A percentile compares a stretch with the other conserved stretches of the same genome.
Conservation (phyloP, 2,888 invertebrate genomes). For the Metellina segmentata region DNA sequence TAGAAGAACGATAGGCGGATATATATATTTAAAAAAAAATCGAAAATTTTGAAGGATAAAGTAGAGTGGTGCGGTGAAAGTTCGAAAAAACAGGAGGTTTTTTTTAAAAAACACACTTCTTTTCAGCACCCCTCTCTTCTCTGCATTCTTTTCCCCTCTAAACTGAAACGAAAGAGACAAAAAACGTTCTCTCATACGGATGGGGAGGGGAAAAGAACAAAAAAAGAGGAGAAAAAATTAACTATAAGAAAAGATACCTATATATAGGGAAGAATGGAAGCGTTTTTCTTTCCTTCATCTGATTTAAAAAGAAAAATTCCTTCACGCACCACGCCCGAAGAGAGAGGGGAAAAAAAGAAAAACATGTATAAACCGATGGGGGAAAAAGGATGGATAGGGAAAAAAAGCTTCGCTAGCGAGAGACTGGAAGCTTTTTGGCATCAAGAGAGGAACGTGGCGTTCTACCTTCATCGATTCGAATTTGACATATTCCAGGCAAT, state of each 20-base stretch:
- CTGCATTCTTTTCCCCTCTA: constrained; percentile 2
- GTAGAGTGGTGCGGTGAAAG: constrained; percentile 48
- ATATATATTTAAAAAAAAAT: constrained; percentile 5
- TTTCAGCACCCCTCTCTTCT: constrained; percentile 8
- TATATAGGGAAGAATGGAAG: constrained; percentile 50
- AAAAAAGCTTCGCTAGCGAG: constrained; percentile 27
- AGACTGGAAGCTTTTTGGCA: constrained; percentile 73
- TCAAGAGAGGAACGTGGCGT: constrained; percentile 55
- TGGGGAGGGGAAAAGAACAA: constrained; percentile 13
- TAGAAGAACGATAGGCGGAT: constrained; percentile 19
- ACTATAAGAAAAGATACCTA: constrained; percentile 59
- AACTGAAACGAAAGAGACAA: constrained; percentile 9
- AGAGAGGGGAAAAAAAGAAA: constrained; percentile 43
- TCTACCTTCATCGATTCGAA: constrained; percentile 75
- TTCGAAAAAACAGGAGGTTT: constrained; percentile 45
- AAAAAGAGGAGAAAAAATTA: constrained; percentile 48
- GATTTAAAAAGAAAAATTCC: constrained; percentile 72
- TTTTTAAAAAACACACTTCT: constrained; percentile 38
- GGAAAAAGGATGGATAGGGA: constrained; percentile 17
- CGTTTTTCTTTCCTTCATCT: constrained; percentile 63
- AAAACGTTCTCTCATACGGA: neutral
- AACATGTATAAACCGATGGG: constrained; percentile 19
- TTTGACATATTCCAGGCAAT: constrained; percentile 76
- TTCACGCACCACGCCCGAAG: constrained; percentile 64
- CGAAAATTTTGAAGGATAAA: constrained; percentile 50